Percentiles rank a stretch among this genome's conserved stretches.
phyloP scores from a whole-genome alignment of 2,797 vertebrate genomes.

The Monodelphis domestica region DNA sequence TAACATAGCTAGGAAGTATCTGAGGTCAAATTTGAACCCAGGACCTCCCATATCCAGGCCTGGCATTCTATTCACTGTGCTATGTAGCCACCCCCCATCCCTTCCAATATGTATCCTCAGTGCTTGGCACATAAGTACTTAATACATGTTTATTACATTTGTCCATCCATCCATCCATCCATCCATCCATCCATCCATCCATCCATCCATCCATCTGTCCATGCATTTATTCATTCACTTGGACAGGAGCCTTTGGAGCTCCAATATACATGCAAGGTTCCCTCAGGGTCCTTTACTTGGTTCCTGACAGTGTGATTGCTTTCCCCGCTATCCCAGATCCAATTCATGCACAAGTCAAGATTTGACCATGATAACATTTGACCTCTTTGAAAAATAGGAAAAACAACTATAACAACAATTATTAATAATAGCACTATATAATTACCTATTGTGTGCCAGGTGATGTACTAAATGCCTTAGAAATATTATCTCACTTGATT shows the following conservation, averaged over 20 bases:
- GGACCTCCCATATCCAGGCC: no score
- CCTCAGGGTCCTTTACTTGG: constrained; percentile 78
- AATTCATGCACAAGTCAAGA: no score
- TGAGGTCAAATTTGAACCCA: no score
- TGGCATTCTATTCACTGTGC: no score
- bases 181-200: no score
- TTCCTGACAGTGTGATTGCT: constrained; percentile 75
- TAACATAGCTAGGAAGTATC: no score
- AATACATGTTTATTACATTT: neutral
- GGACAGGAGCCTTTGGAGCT: neutral
- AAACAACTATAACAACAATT: no score
- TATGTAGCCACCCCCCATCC: no score
- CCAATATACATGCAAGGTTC: neutral
- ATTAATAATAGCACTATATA: neutral
- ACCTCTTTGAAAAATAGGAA: no score
- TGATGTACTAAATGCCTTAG: no score
- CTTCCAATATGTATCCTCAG: neutral
- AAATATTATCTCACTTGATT: neutral
- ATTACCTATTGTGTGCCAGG: neutral
- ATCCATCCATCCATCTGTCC: neutral
- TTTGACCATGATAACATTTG: no score
- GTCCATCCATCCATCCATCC: no score
- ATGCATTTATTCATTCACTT: neutral
- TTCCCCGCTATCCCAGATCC: neutral
- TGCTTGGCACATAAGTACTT: neutral